These are phyloP conservation scores for Pentalonia nigronervosa DNA, from an alignment of 1,140 invertebrate genomes.

Conservation along the genomic window DNA sequence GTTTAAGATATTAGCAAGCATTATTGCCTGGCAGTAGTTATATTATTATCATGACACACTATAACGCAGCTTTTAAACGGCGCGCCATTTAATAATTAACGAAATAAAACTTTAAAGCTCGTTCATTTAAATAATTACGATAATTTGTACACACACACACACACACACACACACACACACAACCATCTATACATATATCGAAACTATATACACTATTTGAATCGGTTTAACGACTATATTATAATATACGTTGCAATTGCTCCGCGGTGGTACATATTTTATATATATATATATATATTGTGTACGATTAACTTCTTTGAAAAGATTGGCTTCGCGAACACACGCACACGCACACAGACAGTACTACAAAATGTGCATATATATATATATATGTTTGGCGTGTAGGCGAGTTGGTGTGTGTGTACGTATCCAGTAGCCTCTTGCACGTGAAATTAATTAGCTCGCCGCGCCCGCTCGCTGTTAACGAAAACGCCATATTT, in stretches of 20 bases:
- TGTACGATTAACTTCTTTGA: neutral
- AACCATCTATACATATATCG: neutral
- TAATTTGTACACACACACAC: neutral
- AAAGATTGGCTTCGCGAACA: neutral
- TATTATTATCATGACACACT: too few species aligned
- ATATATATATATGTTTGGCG: neutral
- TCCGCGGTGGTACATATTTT: neutral
- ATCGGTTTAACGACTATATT: neutral
- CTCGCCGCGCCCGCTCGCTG: neutral
- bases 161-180: neutral
- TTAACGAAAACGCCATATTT: conserved; percentile 27
- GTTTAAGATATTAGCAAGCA: too few species aligned
- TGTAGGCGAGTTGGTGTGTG: neutral
- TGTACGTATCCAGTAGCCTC: neutral
- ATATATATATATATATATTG: neutral
- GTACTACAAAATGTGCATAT: too few species aligned
- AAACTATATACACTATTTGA: neutral
- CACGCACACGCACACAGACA: neutral
- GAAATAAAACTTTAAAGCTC: too few species aligned
- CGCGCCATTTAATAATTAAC: too few species aligned
- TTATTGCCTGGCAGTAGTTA: too few species aligned
- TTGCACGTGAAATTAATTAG: conserved; percentile 38
- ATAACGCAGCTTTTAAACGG: too few species aligned
- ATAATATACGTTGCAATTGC: neutral
- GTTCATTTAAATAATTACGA: too few species aligned